These are phyloP conservation scores for Gulo gulo DNA, from an alignment of 2,113 vertebrate genomes.

Conservation along the genomic window DNA sequence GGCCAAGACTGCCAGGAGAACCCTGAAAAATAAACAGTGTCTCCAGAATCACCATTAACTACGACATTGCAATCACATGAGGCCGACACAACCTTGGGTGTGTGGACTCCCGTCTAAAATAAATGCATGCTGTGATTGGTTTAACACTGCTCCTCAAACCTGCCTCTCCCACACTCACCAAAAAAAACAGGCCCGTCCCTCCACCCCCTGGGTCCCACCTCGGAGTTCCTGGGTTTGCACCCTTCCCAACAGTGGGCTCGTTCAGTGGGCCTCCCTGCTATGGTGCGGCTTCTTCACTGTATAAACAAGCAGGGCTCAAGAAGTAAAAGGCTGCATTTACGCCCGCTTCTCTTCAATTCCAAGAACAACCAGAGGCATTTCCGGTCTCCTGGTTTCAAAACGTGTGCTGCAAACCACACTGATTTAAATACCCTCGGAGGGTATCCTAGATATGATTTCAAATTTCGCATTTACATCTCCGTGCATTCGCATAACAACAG, in stretches of 20 bases:
- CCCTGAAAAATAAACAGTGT: constrained; percentile 86
- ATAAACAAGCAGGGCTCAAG: constrained; percentile 84
- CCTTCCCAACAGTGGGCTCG: constrained; percentile 87
- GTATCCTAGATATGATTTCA: not conserved
- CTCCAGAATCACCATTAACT: not conserved
- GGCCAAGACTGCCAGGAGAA: constrained; percentile 90
- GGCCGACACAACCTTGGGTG: not conserved
- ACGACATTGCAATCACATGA: not conserved
- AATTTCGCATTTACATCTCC: constrained; percentile 47
- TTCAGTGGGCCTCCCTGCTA: constrained; percentile 83
- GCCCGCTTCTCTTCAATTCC: constrained; percentile 51
- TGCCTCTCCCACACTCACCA: not conserved
- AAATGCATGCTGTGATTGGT: not conserved
- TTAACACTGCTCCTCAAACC: not conserved
- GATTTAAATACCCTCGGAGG: not conserved
- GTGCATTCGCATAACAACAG: constrained; percentile 16
- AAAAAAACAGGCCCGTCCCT: not conserved
- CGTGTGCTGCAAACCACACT: not conserved
- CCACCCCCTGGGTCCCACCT: not conserved
- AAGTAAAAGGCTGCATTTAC: constrained; percentile 84
- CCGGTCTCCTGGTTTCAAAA: not conserved
- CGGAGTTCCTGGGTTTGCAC: constrained; percentile 78
- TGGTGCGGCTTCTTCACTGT: constrained; percentile 80
- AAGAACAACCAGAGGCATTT: not conserved
- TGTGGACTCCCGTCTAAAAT: not conserved